Percentiles rank a stretch among this genome's conserved stretches.
phyloP scores from a whole-genome alignment of 2,888 invertebrate genomes.

The Drosophila leonis region DNA sequence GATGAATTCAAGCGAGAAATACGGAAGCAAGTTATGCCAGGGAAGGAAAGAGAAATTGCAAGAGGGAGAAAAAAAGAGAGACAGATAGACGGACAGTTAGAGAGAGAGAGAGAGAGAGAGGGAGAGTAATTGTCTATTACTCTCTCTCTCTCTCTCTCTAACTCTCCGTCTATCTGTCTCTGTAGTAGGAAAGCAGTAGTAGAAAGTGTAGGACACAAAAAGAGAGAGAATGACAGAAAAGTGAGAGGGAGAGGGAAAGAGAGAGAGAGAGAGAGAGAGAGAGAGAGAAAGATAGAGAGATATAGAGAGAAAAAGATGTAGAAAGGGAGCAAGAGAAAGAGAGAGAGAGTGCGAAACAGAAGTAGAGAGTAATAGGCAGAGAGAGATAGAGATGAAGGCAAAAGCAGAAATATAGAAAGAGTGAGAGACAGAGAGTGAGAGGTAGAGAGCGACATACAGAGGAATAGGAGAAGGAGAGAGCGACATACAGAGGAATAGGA shows the following conservation, averaged over 20 bases:
- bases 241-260: background rate
- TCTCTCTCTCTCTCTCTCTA: too few species aligned
- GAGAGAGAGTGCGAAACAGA: background rate
- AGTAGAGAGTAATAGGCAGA: background rate
- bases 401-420: too few species aligned
- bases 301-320: too few species aligned
- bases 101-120: background rate
- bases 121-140: too few species aligned
- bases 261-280: background rate
- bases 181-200: too few species aligned
- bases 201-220: too few species aligned
- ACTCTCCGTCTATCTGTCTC: too few species aligned
- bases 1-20: background rate
- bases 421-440: background rate
- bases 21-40: too few species aligned
- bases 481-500: too few species aligned
- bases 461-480: background rate
- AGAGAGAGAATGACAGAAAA: too few species aligned
- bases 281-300: background rate
- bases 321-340: background rate
- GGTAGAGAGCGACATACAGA: too few species aligned
- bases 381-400: background rate
- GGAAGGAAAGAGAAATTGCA: too few species aligned
- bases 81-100: background rate
- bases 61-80: background rate